Evolutionary conservation across 2,797 vertebrate genomes (phyloP), one percentile per base, ranked within the genome.

Genomic region (Myotis myotis): DNA sequence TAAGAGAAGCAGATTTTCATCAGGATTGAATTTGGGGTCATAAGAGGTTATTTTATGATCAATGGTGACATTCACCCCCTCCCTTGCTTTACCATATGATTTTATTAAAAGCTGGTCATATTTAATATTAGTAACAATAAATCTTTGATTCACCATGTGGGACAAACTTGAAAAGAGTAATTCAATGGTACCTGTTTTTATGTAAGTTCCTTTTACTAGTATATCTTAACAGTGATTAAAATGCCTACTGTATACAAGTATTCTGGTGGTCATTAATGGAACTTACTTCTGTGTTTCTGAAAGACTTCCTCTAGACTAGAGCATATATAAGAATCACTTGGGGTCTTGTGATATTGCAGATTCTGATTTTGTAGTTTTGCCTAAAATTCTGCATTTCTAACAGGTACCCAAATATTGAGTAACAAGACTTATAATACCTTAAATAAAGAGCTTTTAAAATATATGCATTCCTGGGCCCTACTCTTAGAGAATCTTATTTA

Each of bases 121-220:
- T 85, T 95, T 96, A 85, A 92, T 64, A 79, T 85, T 90, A 38
- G 13, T 89, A 91, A 62, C 60, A 62, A 78, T 87, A 94, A 89
- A 89, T 84, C 57, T 92, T 89, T 55, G 85, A 5, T 68, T 83
- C 93, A 49, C 17, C 16, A 19, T 19, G 23, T 85, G 68, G 41
- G 33, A 23, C 41, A 94, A 71, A 91, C 74, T 94, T 82, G 47
- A 75, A 94, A 86, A 89, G 30, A 81, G 8, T 64, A 44, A 44
- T 60, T 71, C 22, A 41, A 9, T 25, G 6, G 55, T 71, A 16
- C 5, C 66, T 47, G 19, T 75, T 90, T 82, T 78, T 8, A 51
- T 81, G 20, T 57, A 66, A 66, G 33, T 76, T 75, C 2, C 13
- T 84, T 20, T 94, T 68, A 47, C 47, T 47, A 13, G 47, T 47